Evolutionary conservation across 2,113 vertebrate species (phyloP), one percentile per base, ranked within the genome.

Genomic region (Prinia subflava): DNA sequence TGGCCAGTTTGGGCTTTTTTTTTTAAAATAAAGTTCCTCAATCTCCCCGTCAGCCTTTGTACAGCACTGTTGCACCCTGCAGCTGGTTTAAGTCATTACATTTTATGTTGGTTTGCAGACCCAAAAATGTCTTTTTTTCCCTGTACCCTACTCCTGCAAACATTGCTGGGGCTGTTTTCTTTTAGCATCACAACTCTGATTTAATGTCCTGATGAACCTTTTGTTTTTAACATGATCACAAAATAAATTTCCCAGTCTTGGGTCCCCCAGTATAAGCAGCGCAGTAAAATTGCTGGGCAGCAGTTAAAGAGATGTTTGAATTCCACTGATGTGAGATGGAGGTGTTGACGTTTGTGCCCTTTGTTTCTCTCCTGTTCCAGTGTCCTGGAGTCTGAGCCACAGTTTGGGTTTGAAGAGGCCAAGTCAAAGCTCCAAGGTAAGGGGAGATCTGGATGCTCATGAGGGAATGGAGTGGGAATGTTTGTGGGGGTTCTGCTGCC

Each of bases 391-490:
- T 98, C 99, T 9, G 98, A 99, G 96, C 98, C 99, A 4, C 98
- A 98, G 57, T 99, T 99, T 95, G 99, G 99, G 55, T 99, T 99
- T 94, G 99, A 99, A 94, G 98, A 99, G 96, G 99, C 99, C 5
- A 99, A 99, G 96, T 98, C 95, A 65, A 99, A 99, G 82, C 81
- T 99, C 83, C 99, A 99, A 99, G 99, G 99, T 99, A 98, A 18
- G 63, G 63, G 75, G 70, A 67, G 60, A 77, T 59, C 20, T 53
- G 87, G 53, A 0, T 25, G 2, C 52, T 50, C 3, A 1, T 7
- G 15, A 7, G 82, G 46, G 59, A 20, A 33, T 3, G 9, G 42
- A 33, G 52, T 1, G 49, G 27, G 83, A 60, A 8, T n/a, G 39
- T 35, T 56, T 39, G 70, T 2, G 75, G 64, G 22, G 17, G 23